phyloP scores from a whole-genome alignment of 1,140 invertebrate genomes.

The Epicauta chinensis region DNA sequence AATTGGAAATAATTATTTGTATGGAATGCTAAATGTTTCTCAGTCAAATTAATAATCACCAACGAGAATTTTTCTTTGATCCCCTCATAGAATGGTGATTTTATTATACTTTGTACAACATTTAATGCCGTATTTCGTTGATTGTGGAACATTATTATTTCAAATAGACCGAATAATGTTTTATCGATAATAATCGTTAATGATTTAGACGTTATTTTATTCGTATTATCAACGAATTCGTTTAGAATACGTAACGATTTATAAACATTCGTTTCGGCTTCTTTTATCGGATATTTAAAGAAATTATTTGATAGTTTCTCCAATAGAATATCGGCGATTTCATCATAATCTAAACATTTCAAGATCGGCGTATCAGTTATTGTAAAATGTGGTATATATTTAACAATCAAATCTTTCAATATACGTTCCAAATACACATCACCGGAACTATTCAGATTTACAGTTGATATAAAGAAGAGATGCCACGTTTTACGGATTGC shows the following conservation, averaged over 20 bases:
- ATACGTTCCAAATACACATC: conserved; percentile 37
- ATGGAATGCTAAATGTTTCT: conserved; percentile 37
- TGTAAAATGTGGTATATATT: conserved; percentile 34
- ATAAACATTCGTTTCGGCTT: conserved; percentile 30
- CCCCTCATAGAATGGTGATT: conserved; percentile 21
- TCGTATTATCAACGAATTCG: conserved; percentile 25
- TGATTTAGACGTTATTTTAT: conserved; percentile 1
- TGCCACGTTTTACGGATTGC: conserved; percentile 35
- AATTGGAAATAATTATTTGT: conserved; percentile 37
- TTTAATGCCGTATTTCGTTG: conserved; percentile 28
- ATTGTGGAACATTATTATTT: conserved; percentile 33
- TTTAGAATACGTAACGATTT: conserved; percentile 34
- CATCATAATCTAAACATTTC: conserved; percentile 21
- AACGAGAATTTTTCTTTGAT: conserved; percentile 22
- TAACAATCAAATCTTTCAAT: conserved; percentile 33
- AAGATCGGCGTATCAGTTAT: conserved; percentile 30
- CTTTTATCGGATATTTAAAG: conserved; percentile 28
- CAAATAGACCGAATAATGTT: conserved; percentile 31
- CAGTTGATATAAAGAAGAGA: conserved; percentile 30
- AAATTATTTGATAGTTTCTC: conserved; percentile 32
- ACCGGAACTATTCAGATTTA: conserved; percentile 23
- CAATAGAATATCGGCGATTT: conserved; percentile 23
- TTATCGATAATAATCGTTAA: conserved; percentile 26
- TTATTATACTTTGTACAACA: conserved; percentile 26
- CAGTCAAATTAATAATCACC: conserved; percentile 21